Evolutionary conservation across 2,113 vertebrate genomes (phyloP).

Genomic region (Prochilodus magdalenae): DNA sequence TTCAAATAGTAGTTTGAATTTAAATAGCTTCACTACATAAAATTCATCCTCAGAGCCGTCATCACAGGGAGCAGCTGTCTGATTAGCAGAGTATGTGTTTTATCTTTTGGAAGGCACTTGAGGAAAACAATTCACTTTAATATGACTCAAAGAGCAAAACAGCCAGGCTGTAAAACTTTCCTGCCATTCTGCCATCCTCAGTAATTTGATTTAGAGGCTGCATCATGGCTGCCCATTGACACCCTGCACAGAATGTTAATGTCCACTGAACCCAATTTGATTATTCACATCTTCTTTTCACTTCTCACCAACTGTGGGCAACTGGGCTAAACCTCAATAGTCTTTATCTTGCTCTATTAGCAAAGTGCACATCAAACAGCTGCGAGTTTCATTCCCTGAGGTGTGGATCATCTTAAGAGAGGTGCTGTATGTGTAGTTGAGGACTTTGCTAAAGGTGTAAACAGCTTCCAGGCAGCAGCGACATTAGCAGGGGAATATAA

Average conservation of each 20-base stretch:
- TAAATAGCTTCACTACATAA: neutral
- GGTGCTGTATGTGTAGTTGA: conserved; percentile 49
- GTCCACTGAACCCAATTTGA: neutral
- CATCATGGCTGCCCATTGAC: neutral
- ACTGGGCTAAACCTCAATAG: neutral
- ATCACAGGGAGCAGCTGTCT: neutral
- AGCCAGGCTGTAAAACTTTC: neutral
- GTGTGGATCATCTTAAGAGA: conserved; percentile 14
- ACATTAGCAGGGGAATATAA: conserved; percentile 71
- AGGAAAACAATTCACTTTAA: conserved; percentile 9
- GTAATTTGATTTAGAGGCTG: neutral
- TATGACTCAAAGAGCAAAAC: neutral
- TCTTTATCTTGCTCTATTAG: conserved; percentile 1
- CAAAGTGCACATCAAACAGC: neutral
- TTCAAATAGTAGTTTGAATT: neutral
- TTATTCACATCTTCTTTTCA: neutral
- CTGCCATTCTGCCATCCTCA: no score
- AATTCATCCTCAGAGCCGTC: neutral
- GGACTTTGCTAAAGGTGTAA: conserved; percentile 66
- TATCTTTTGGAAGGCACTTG: neutral
- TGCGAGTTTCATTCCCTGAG: neutral
- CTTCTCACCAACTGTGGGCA: neutral
- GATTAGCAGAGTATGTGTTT: neutral
- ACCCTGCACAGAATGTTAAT: neutral
- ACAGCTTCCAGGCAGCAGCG: conserved; percentile 60